Evolutionary conservation across 1,140 invertebrate genomes (phyloP).

Genomic region (Lepidurus packardi): DNA sequence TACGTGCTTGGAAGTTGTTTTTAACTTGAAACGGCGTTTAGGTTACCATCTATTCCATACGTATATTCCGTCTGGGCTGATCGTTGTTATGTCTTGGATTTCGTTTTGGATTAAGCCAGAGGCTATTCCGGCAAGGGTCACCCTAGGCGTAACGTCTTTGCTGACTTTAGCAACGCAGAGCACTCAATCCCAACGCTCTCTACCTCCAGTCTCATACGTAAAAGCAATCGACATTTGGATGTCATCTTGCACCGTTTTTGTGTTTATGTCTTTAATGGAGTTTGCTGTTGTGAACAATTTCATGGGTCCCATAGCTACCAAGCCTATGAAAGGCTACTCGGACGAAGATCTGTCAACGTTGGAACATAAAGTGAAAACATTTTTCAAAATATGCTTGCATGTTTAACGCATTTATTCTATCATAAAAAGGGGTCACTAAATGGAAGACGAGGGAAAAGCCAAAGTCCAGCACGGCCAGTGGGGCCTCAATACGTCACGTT

Average conservation of each 20-base stretch:
- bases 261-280: slow-evolving; percentile 86
- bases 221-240: slow-evolving; percentile 92
- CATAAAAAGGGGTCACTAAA: slow-evolving; percentile 45
- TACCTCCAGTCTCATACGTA: slow-evolving; percentile 82
- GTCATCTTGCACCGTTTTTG: slow-evolving; percentile 86
- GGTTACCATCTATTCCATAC: slow-evolving; percentile 86
- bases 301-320: slow-evolving; percentile 78
- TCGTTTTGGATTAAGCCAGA: slow-evolving; percentile 91
- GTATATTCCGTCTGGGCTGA: slow-evolving; percentile 80
- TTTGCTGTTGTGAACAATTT: slow-evolving; percentile 88
- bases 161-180: slow-evolving; percentile 83
- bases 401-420: slow-evolving; percentile 38
- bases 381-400: slow-evolving; percentile 9
- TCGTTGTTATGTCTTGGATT: slow-evolving; percentile 89
- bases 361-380: neutral
- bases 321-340: slow-evolving; percentile 83
- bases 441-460: slow-evolving; percentile 40
- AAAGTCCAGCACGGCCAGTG: slow-evolving; percentile 37
- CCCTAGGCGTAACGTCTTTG: slow-evolving; percentile 73
- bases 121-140: slow-evolving; percentile 74
- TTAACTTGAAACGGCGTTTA: slow-evolving; percentile 70
- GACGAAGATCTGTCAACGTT: slow-evolving; percentile 70
- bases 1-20: slow-evolving; percentile 77
- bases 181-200: slow-evolving; percentile 80
- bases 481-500: slow-evolving; percentile 72